phyloP scores from a whole-genome alignment of 1,140 invertebrate genomes.

The Orchestia grillus region DNA sequence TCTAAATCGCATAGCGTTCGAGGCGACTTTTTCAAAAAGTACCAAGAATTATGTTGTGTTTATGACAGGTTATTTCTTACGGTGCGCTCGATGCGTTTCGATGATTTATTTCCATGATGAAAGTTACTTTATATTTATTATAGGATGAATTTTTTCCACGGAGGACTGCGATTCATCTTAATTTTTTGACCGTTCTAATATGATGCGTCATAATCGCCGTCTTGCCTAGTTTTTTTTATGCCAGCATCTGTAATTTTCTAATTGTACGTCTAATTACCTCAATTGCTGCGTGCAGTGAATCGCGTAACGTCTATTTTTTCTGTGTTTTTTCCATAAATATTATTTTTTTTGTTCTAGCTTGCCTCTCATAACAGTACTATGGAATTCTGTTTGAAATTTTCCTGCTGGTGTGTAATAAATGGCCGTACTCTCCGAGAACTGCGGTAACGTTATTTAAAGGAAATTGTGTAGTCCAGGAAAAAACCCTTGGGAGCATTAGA shows the following conservation, averaged over 20 bases:
- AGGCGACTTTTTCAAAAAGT: too few relatives aligned
- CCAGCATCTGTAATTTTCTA: not conserved
- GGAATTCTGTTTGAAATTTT: not conserved
- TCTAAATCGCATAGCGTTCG: too few relatives aligned
- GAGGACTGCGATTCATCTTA: not conserved
- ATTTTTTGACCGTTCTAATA: not conserved
- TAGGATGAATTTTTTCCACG: too few relatives aligned
- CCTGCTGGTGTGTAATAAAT: not conserved
- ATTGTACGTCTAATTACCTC: not conserved
- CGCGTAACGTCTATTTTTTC: not conserved
- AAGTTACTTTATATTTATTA: too few relatives aligned
- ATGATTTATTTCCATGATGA: too few relatives aligned
- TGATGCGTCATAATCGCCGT: not conserved
- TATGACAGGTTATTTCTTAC: too few relatives aligned
- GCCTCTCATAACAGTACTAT: not conserved
- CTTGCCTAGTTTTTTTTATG: not conserved
- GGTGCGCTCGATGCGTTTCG: too few relatives aligned
- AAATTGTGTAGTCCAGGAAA: not conserved
- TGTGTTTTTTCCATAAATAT: not conserved
- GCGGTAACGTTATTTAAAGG: not conserved
- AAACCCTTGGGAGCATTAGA: too few relatives aligned
- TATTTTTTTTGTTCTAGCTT: not conserved
- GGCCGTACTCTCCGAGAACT: not conserved
- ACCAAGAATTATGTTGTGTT: too few relatives aligned
- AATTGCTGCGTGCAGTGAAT: not conserved